phyloP scores from a whole-genome alignment of 2,113 vertebrate genomes.

The Gobio gobio region DNA sequence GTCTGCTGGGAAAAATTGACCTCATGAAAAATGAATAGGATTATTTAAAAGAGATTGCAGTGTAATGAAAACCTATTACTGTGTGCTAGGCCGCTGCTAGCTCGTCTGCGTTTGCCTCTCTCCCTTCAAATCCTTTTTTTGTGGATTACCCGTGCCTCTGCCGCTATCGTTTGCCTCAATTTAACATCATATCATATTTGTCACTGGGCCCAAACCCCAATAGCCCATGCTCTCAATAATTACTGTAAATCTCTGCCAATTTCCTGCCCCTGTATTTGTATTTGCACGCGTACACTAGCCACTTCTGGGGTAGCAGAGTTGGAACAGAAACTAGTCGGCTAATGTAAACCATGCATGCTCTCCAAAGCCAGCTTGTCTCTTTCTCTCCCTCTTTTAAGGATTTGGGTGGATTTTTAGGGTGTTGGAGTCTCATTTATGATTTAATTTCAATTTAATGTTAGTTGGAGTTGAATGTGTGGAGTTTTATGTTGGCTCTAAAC shows the following conservation, averaged over 20 bases:
- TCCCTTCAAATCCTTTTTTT: slow-evolving; percentile 35
- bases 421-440: slow-evolving; percentile 35
- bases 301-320: slow-evolving; percentile 20
- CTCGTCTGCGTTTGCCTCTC: slow-evolving; percentile 24
- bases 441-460: slow-evolving; percentile 41
- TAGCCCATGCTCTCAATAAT: slow-evolving; percentile 43
- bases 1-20: slow-evolving; percentile 51
- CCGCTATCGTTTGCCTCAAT: slow-evolving; percentile 30
- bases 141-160: slow-evolving; percentile 39
- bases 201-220: slow-evolving; percentile 30
- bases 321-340: background rate
- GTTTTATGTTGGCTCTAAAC: slow-evolving; percentile 14
- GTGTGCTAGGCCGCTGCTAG: slow-evolving; percentile 32
- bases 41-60: slow-evolving; percentile 54
- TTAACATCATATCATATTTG: slow-evolving; percentile 50
- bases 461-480: background rate
- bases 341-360: slow-evolving; percentile 48
- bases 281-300: slow-evolving; percentile 18
- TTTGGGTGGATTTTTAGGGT: slow-evolving; percentile 7
- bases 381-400: background rate
- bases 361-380: background rate
- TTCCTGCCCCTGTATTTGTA: slow-evolving; percentile 22
- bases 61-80: slow-evolving; percentile 57
- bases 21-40: slow-evolving; percentile 61
- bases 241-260: slow-evolving; percentile 40